Evolutionary conservation across 2,797 vertebrate species (phyloP).

Genomic region (Karalla daura): DNA sequence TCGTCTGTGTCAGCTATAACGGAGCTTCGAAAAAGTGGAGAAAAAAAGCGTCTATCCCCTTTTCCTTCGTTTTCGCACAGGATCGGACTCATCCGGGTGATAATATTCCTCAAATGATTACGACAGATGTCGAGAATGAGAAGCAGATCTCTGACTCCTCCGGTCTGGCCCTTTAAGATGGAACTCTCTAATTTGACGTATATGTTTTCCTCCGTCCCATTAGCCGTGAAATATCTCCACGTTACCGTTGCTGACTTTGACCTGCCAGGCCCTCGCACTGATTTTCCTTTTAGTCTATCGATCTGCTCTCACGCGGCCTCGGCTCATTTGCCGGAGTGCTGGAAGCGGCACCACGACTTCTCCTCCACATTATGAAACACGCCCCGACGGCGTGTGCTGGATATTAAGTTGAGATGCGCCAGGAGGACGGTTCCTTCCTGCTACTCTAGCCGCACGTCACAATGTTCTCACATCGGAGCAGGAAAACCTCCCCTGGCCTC

Average conservation of each 20-base stretch:
- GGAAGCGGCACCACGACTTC: neutral
- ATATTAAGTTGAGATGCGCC: no score
- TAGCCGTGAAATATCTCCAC: neutral
- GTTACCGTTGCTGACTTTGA: conserved; percentile 5
- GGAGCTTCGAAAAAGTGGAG: no score
- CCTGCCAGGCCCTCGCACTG: neutral
- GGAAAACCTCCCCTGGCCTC: neutral
- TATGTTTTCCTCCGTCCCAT: no score
- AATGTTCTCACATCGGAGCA: neutral
- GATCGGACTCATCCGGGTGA: no score
- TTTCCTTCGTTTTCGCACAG: no score
- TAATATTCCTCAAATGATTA: no score
- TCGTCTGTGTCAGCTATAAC: neutral
- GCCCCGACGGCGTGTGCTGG: neutral
- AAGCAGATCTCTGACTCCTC: no score
- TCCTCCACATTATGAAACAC: conserved; percentile 1
- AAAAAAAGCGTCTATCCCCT: no score
- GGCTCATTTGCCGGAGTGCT: conserved; percentile 3
- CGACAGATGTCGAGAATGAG: no score
- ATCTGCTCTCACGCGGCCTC: conserved; percentile 1
- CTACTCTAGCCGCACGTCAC: neutral
- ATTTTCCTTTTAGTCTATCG: conserved; percentile 22
- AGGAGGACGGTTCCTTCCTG: no score
- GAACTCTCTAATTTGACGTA: no score
- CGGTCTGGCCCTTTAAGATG: no score